Base-by-base conservation (phyloP, 1,140 invertebrate genomes). In the Heterodera carotae region DNA sequence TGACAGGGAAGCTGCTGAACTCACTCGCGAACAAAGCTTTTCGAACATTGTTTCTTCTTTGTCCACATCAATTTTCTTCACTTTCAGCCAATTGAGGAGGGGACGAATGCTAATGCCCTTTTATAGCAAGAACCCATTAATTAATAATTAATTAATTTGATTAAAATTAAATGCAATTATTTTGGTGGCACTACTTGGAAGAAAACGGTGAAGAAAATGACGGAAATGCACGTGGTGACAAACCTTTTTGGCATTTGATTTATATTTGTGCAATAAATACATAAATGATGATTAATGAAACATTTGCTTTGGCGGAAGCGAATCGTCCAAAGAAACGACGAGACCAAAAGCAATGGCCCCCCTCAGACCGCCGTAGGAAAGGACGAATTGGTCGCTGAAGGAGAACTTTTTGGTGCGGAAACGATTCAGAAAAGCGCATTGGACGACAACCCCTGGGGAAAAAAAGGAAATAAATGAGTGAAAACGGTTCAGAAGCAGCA, bases 171-270 rank as follows among this genome's bases (percentile, higher is more conserved):
- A n/a, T n/a, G n/a, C n/a, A n/a, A n/a, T n/a, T n/a, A n/a, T n/a
- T n/a, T n/a, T n/a, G n/a, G n/a, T n/a, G 15, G 33, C 60, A 6
- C 22, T n/a, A 74, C 80, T 88, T 90, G 89, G 7, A 90, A 73
- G 84, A 90, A 90, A 10, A 90, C 89, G 12, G 90, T 91, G 81
- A 91, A 91, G 78, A 89, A 90, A 66, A 91, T 89, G 33, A 91
- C 89, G 22, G 88, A 81, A 69, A 91, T 88, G 15, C 89, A 90
- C 12, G 90, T 86, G 5, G 90, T 90, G 25, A 90, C 85, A 71
- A 91, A 71, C 69, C 69, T 71, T 8, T 7, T 7, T 22, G 33
- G 59, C 29, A 69, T 7, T 12, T 69, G 1, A 34, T 25, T 27
- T 10, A 43, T 43, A 43, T 25, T 29, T 3, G 53, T 4, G 15